Evolutionary conservation across 2,888 invertebrate species (phyloP).

Genomic region (Drosophila peninsularis): DNA sequence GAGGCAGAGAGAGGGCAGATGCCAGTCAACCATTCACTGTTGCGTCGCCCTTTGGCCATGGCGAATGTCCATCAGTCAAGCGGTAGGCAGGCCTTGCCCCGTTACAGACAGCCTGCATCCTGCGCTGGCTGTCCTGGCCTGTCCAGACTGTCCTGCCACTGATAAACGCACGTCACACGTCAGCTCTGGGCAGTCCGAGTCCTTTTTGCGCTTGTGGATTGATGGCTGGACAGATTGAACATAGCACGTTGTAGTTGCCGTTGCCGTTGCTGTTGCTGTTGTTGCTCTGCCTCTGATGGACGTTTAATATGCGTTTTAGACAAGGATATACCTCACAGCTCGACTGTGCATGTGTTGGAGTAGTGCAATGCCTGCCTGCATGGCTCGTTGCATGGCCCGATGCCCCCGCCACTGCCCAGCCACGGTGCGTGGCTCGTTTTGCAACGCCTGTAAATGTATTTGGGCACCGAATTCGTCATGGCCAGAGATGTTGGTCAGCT

Average conservation of each 20-base stretch:
- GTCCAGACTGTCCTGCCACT: slow-evolving; percentile 57
- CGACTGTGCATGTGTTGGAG: slow-evolving; percentile 8
- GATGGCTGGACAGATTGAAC: slow-evolving; percentile 69
- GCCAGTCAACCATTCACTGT: background rate
- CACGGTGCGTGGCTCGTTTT: slow-evolving; percentile 58
- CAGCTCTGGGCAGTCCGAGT: slow-evolving; percentile 50
- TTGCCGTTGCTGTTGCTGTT: background rate
- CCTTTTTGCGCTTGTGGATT: slow-evolving; percentile 65
- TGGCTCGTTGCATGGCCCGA: slow-evolving; percentile 38
- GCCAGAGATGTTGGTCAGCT: slow-evolving; percentile 47
- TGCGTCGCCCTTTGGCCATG: slow-evolving; percentile 3
- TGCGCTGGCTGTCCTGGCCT: slow-evolving; percentile 20
- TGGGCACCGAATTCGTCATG: slow-evolving; percentile 70
- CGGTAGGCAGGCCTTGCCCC: slow-evolving; percentile 21
- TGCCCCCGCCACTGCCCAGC: slow-evolving; percentile 17
- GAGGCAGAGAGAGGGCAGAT: slow-evolving; percentile 2
- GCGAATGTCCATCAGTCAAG: slow-evolving; percentile 50
- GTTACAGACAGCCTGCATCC: background rate
- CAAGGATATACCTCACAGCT: slow-evolving; percentile 42
- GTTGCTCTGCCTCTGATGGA: slow-evolving; percentile 53
- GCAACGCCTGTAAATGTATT: slow-evolving; percentile 70
- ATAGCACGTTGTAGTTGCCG: slow-evolving; percentile 37
- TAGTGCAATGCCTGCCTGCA: slow-evolving; percentile 43
- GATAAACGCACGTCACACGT: slow-evolving; percentile 78
- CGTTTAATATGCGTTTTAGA: slow-evolving; percentile 75